Evolutionary conservation across 2,797 vertebrate genomes (phyloP).

Genomic region (Hydrolagus colliei): DNA sequence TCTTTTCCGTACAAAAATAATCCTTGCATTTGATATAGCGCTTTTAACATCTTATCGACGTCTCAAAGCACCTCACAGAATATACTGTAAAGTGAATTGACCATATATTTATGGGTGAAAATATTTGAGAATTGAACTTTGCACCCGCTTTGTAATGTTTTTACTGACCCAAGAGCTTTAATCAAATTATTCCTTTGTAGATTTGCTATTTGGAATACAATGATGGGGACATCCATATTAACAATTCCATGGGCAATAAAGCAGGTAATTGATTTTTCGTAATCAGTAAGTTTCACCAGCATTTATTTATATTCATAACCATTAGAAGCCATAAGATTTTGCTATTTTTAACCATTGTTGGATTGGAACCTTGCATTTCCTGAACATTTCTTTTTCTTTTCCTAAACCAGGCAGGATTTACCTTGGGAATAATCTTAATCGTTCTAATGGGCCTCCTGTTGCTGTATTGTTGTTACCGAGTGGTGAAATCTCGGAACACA

Average conservation of each 20-base stretch:
- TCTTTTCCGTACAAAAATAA: background rate
- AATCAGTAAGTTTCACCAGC: background rate
- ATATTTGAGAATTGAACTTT: background rate
- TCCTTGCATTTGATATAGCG: too few relatives aligned
- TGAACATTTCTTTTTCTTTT: slow-evolving; percentile 35
- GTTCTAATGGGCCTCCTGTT: slow-evolving; percentile 77
- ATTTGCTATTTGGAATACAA: slow-evolving; percentile 98
- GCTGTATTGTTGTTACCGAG: slow-evolving; percentile 88
- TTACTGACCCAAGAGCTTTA: slow-evolving; percentile 33
- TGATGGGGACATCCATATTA: slow-evolving; percentile 97
- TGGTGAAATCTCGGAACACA: slow-evolving; percentile 75
- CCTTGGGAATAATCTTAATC: slow-evolving; percentile 75
- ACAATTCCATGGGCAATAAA: slow-evolving; percentile 97
- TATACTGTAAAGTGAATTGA: too few relatives aligned
- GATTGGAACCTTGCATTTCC: background rate
- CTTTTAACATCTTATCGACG: too few relatives aligned
- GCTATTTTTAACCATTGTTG: too few relatives aligned
- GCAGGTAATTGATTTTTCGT: slow-evolving; percentile 63
- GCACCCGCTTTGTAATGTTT: background rate
- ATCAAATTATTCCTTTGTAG: slow-evolving; percentile 51
- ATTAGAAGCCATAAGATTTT: background rate
- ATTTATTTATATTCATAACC: background rate
- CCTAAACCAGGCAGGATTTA: slow-evolving; percentile 79
- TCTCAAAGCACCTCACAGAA: too few relatives aligned
- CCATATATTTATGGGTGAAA: background rate